phyloP scores from a whole-genome alignment of 2,113 vertebrate species.

The Zapornia atra region DNA sequence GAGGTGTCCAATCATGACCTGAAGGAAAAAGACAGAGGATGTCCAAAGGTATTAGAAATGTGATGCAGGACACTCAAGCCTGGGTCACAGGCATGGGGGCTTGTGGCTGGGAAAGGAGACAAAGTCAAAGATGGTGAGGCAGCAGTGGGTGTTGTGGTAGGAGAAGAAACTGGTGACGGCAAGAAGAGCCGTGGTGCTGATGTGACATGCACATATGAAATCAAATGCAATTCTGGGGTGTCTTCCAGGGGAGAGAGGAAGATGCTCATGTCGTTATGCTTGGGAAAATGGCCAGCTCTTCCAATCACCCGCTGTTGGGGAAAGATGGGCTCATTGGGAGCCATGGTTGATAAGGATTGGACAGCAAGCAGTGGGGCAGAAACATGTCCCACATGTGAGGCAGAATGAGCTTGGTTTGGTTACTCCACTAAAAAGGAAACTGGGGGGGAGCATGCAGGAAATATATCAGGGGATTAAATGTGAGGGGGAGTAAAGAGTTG shows the following conservation, averaged over 20 bases:
- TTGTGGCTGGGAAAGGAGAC: background rate
- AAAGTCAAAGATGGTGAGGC: background rate
- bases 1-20: background rate
- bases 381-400: background rate
- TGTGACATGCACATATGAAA: background rate
- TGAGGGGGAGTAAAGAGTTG: background rate
- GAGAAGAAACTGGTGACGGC: background rate
- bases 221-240: background rate
- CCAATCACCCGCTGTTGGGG: rapidly evolving
- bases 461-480: rapidly evolving
- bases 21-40: background rate
- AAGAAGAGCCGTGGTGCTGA: background rate
- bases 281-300: background rate
- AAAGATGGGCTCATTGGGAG: background rate
- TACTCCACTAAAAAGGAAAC: background rate
- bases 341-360: background rate
- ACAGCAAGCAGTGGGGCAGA: background rate
- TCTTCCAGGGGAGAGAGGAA: background rate
- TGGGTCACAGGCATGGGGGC: background rate
- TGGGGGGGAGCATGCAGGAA: background rate
- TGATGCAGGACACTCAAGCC: background rate
- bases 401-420: background rate
- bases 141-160: background rate
- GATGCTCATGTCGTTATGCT: background rate
- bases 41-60: background rate